Evolutionary conservation across 35 echinoderm and acorn worm genomes (phyloP), one percentile per base, ranked within the genome.

Genomic region (Apostichopus californicus): DNA sequence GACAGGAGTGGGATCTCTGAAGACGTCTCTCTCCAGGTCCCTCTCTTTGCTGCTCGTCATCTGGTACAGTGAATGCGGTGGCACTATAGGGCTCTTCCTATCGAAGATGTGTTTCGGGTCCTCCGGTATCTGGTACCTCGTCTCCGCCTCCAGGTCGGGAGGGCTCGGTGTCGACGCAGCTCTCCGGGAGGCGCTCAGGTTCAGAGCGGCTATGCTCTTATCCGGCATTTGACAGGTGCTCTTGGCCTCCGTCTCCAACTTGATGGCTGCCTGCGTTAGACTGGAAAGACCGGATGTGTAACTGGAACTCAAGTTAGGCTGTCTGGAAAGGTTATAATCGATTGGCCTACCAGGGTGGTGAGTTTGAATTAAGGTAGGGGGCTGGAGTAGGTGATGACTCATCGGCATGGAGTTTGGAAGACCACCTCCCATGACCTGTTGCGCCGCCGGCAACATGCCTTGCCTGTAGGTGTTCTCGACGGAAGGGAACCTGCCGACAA

Each of bases 1-100:
- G 57, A 94, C 91, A 14, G 96, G 96, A 70, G 96, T 92, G 53
- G 94, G 94, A 28, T 93, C 89, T 11, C 94, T 77, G 86, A 96
- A 96, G 77, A 96, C 93, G 78, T 89, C 86, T 6, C 57, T 90
- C 34, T 77, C 73, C 64, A 21, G 22, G 57, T 55, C 68, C 55
- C 70, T 90, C 20, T 72, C 86, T 60, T 88, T 72, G 8, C 11
- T 28, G 25, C 6, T 15, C 11, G 86, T 58, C 14, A 60, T 18
- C 25, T 64, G 86, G 86, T 64, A 72, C 14, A 60, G 10, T 22
- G 86, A 15, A 23, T 64, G 86, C 1, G n/a, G 11, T 9, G 14
- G 68, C 14, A 4, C 23, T 1, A 68, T 5, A 54, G 86, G 57
- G 22, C 56, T 72, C 58, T 65, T 72, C 20, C 58, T 88, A 52